A percentile compares a stretch with the other conserved stretches of the same genome.
phyloP scores from a whole-genome alignment of 2,888 invertebrate species.

The Liodrosophila aerea region DNA sequence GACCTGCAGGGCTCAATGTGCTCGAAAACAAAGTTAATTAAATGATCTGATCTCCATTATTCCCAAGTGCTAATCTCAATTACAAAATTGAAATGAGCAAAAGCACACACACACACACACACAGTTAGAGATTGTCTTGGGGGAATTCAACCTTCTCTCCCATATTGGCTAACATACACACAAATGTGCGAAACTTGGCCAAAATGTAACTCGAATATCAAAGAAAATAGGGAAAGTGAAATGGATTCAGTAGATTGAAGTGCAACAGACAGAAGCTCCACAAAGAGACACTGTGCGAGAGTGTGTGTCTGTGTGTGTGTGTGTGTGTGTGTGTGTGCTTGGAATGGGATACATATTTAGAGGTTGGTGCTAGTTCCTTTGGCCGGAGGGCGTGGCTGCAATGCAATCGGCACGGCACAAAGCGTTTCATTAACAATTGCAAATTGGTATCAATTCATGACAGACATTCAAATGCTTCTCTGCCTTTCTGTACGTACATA shows the following conservation, averaged over 20 bases:
- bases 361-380: conserved; percentile 12
- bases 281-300: conserved; percentile 1
- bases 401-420: conserved; percentile 73
- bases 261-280: conserved; percentile 43
- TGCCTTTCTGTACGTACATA: conserved; percentile 21
- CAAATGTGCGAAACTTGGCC: conserved; percentile 56
- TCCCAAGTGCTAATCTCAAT: conserved; percentile 80
- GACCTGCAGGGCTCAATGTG: conserved; percentile 52
- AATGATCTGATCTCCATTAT: conserved; percentile 81
- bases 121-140: conserved; percentile 5
- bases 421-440: conserved; percentile 78
- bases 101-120: conserved; percentile 27
- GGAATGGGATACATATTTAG: conserved; percentile 16
- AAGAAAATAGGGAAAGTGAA: conserved; percentile 74
- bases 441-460: conserved; percentile 77
- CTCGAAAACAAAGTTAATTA: conserved; percentile 80
- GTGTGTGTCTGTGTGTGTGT: not conserved
- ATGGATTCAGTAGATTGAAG: conserved; percentile 59
- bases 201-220: conserved; percentile 74
- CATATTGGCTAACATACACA: conserved; percentile 21
- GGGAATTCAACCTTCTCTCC: conserved; percentile 22
- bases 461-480: conserved; percentile 60
- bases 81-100: conserved; percentile 80
- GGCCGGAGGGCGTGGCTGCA: conserved; percentile 33
- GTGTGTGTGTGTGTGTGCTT: not conserved